Evolutionary conservation across 2,888 invertebrate species (phyloP), one percentile per base, ranked within the genome.

Genomic region (Formica aserva): DNA sequence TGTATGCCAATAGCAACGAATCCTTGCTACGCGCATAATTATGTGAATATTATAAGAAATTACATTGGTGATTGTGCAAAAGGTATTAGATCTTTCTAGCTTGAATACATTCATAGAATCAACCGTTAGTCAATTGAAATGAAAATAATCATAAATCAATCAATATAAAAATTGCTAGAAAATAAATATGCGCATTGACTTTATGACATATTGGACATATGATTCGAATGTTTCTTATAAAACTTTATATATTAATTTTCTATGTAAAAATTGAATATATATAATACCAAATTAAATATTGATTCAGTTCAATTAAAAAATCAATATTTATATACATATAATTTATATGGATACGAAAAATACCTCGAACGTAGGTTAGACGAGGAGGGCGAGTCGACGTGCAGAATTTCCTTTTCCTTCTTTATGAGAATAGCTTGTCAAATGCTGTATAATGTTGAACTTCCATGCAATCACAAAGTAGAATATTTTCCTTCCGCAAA

Each of bases 401-500:
- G 13, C 4, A 38, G 5, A 15, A 52, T 4, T 66, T 66, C 11
- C 11, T 45, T 65, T 65, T 4, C 1, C 26, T 67, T 13, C 5
- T 29, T 55, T 29, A 26, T 2, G 8, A 76, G n/a, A 26, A 26
- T n/a, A 55, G 38, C 38, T 2, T 26, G n/a, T 29, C 26, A 13
- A 29, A 41, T 18, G n/a, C 32, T 4, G 13, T 26, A 13, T 52
- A 65, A 52, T 22, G 26, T 52, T 48, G 35, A 45, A 48, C 15
- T 26, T 52, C 6, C 52, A 45, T 6, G 8, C 9, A 18, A 52
- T 48, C n/a, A 45, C 45, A n/a, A n/a, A 35, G 26, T 26, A 48
- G 8, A 26, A 38, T 72, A 11, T 72, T 32, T 45, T 72, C 13
- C 60, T 62, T 72, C 32, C 13, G 13, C 15, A 75, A 80, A 63